Conservation (phyloP, 2,888 invertebrate species). For the Pharmacophagus antenor region DNA sequence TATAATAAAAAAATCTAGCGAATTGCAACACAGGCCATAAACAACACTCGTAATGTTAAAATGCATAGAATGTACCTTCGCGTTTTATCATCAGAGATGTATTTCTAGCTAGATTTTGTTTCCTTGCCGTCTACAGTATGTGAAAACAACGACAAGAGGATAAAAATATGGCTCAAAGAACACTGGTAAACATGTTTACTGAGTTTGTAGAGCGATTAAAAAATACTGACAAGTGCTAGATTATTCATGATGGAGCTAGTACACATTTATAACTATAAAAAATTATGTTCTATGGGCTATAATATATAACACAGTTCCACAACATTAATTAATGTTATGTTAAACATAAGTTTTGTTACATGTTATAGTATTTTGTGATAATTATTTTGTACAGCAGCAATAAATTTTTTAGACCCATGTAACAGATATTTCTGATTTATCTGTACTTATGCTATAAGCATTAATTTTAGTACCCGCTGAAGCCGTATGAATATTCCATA, state of each 20-base stretch:
- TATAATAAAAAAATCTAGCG: slow-evolving; percentile 22
- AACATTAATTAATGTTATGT: too few relatives aligned
- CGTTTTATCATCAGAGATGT: slow-evolving; percentile 43
- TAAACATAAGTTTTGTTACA: too few relatives aligned
- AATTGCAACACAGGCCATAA: slow-evolving; percentile 38
- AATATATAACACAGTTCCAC: too few relatives aligned
- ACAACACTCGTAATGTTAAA: slow-evolving; percentile 38
- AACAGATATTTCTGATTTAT: background rate
- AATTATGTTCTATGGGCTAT: too few relatives aligned
- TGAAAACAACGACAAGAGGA: slow-evolving; percentile 66
- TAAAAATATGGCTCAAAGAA: slow-evolving; percentile 67
- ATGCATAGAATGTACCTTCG: slow-evolving; percentile 43
- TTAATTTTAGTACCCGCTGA: background rate
- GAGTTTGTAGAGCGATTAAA: slow-evolving; percentile 60
- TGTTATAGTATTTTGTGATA: too few relatives aligned
- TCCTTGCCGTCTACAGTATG: slow-evolving; percentile 58
- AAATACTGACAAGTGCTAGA: slow-evolving; percentile 57
- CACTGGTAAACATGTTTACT: slow-evolving; percentile 76
- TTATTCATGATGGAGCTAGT: slow-evolving; percentile 43
- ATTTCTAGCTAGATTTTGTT: slow-evolving; percentile 46
- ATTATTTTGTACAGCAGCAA: too few relatives aligned
- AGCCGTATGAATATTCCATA: background rate
- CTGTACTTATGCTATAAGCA: background rate
- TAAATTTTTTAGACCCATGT: too few relatives aligned
- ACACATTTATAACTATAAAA: background rate